Evolutionary conservation across 1,140 invertebrate genomes (phyloP), one percentile per base, ranked within the genome.

Genomic region (Trachymyrmex septentrionalis): DNA sequence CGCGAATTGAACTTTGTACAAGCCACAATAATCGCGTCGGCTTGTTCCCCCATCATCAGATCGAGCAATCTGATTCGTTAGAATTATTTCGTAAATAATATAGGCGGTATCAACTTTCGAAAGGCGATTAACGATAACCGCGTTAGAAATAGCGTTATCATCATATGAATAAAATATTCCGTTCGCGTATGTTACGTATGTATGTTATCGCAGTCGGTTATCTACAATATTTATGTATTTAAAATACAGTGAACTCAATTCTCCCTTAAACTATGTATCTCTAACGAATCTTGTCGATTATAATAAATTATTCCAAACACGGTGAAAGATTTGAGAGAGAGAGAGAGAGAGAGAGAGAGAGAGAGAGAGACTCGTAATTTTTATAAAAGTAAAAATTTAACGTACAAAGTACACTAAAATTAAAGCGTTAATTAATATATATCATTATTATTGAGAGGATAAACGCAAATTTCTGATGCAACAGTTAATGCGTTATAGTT

Each of bases 31-130:
- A 84, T 84, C 55, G 24, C 38, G 55, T 24, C 19, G 38, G 19
- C 55, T 63, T 63, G 67, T 61, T 34, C 14, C 24, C 4, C 6
- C 19, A 1, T 24, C 38, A 21, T 69, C 38, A 19, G 44, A 34
- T 14, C 14, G 55, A 57, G 21, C 50, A 44, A 61, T 12, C 50
- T 10, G 53, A 55, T 57, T 81, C 21, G 57, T 75, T 61, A 75
- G 50, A 81, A 81, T 81, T 19, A 81, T 71, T 71, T 30, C 16
- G n/a, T 24, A 44, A 71, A 84, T 84, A 21, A 84, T 84, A 63
- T 24, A 34, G n/a, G 24, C 24, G 9, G 5, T 24, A 84, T 44
- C 55, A 44, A 19, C 10, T 48, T 59, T 72, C 30, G 19, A 82
- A 82, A 59, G 2, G 64, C n/a, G 64, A 67, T 67, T 67, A 24